A percentile compares a stretch with the other conserved stretches of the same genome.
phyloP scores from a whole-genome alignment of 2,113 vertebrate species.

The Otocyon megalotis region DNA sequence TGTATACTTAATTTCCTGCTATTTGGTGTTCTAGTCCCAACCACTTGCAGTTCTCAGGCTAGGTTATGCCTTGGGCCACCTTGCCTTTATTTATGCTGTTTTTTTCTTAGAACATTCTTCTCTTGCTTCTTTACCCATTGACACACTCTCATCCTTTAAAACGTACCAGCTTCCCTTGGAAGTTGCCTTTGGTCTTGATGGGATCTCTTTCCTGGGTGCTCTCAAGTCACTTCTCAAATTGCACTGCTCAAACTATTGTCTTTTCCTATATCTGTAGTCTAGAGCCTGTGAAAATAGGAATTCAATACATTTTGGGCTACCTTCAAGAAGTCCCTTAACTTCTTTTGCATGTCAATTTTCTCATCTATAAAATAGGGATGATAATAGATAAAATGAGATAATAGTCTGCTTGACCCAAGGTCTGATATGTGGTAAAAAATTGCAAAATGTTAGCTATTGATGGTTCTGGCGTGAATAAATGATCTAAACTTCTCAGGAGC shows the following conservation, averaged over 20 bases:
- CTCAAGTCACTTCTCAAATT: background rate
- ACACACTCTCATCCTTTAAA: background rate
- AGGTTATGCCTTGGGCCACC: background rate
- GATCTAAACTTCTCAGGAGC: background rate
- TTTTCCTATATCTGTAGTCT: background rate
- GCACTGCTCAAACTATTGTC: background rate
- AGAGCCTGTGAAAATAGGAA: background rate
- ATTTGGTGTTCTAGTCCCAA: background rate
- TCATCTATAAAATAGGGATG: background rate
- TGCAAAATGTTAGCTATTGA: background rate
- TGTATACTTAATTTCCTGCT: background rate
- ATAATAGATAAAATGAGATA: constrained; percentile 7
- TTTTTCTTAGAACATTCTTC: background rate
- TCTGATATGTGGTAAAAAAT: background rate
- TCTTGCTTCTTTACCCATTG: background rate
- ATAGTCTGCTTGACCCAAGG: background rate
- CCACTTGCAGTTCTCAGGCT: background rate
- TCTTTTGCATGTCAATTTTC: background rate
- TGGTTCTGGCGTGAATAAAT: background rate
- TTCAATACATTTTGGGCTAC: background rate
- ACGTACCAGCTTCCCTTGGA: background rate
- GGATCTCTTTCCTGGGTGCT: background rate
- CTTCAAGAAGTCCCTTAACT: background rate
- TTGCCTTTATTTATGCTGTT: background rate
- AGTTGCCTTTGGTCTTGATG: background rate